phyloP scores from a whole-genome alignment of 1,140 invertebrate species.

The Maniola jurtina region DNA sequence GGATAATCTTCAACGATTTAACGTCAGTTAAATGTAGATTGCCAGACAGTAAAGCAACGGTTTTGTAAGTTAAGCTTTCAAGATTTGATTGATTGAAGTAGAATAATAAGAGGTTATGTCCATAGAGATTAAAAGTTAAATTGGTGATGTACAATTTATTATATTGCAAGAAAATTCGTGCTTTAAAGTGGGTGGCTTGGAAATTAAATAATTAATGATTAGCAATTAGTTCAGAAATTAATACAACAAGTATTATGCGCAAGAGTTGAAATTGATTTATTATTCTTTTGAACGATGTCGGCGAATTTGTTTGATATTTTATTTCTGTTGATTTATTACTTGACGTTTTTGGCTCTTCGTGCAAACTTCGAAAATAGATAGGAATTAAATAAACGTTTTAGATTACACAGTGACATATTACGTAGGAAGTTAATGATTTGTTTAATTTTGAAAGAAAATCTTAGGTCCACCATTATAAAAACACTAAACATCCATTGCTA shows the following conservation, averaged over 20 bases:
- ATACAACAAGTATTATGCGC: not conserved
- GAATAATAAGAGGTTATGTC: not conserved
- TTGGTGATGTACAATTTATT: not conserved
- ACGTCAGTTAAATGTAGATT: too few relatives aligned
- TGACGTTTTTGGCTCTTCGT: not conserved
- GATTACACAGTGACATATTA: not conserved
- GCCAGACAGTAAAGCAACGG: too few relatives aligned
- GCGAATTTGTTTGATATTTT: constrained; percentile 10
- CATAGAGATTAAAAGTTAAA: not conserved
- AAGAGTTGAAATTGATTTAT: constrained; percentile 11
- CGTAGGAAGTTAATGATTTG: not conserved
- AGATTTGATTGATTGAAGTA: too few relatives aligned
- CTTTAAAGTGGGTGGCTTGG: constrained; percentile 7
- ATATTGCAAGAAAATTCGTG: constrained; percentile 13
- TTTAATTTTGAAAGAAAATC: too few relatives aligned
- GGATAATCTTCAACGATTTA: too few relatives aligned
- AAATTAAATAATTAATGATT: constrained; percentile 15
- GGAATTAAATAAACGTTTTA: not conserved
- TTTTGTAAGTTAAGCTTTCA: too few relatives aligned
- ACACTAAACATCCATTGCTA: too few relatives aligned
- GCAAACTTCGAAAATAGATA: not conserved
- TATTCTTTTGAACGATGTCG: constrained; percentile 10
- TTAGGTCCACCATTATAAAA: too few relatives aligned
- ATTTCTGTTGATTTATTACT: constrained; percentile 11
- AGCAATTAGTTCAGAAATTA: constrained; percentile 5